A percentile compares a stretch with the other conserved stretches of the same genome.
Conservation (phyloP, 2,113 vertebrate species). For the Lophura nycthemera region DNA sequence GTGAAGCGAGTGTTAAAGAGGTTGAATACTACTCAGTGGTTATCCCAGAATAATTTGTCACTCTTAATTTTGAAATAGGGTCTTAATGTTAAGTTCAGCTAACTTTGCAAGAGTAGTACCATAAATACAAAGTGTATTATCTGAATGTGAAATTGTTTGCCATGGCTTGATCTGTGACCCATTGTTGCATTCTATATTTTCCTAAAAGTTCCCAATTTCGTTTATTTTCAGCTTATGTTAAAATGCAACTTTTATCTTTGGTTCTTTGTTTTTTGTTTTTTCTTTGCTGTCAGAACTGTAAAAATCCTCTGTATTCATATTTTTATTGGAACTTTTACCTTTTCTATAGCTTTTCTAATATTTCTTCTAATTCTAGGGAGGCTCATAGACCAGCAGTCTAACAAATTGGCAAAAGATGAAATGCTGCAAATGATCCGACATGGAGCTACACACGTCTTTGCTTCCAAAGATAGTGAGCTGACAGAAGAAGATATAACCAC, state of each 20-base stretch:
- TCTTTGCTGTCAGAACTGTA: not conserved
- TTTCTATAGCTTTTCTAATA: not conserved
- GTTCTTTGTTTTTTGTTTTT: not conserved
- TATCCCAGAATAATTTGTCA: not conserved
- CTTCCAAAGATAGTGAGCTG: conserved; percentile 90
- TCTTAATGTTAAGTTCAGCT: not conserved
- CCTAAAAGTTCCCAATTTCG: not conserved
- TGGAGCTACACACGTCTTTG: conserved; percentile 89
- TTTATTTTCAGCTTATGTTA: not conserved
- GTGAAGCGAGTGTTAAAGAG: not conserved
- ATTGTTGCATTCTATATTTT: not conserved
- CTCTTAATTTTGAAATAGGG: not conserved
- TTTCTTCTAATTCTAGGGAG: conserved; percentile 78
- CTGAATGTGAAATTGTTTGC: not conserved
- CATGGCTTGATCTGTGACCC: not conserved
- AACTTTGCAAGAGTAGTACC: not conserved
- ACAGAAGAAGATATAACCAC: conserved; percentile 90
- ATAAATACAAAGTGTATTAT: not conserved
- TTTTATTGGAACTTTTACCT: not conserved
- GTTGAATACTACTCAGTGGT: not conserved
- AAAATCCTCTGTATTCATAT: not conserved
- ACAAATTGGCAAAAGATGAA: conserved; percentile 90
- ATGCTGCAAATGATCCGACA: conserved; percentile 94
- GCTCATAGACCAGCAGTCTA: conserved; percentile 89
- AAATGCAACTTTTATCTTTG: not conserved